Percentiles rank a stretch among this genome's conserved stretches.
Evolutionary conservation across 1,140 invertebrate species (phyloP).

Genomic region (Trypoxylus dichotomus): DNA sequence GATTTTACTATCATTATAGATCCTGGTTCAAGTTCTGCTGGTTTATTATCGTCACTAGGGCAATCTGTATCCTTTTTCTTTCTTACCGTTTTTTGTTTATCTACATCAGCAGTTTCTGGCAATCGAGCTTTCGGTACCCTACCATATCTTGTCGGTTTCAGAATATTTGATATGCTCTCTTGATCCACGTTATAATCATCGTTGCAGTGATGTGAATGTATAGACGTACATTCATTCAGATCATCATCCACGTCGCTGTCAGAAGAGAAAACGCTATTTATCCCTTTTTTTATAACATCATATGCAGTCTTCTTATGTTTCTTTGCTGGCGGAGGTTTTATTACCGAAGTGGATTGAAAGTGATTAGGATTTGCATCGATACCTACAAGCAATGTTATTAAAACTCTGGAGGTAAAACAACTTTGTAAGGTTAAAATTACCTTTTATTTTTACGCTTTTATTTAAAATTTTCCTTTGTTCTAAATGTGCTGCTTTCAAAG

Average conservation of each 20-base stretch:
- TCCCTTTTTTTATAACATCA: conserved; percentile 15
- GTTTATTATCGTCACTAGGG: not conserved
- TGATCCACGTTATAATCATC: not conserved
- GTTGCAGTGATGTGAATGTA: not conserved
- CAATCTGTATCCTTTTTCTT: not conserved
- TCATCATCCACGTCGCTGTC: conserved; percentile 14
- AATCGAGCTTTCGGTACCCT: not conserved
- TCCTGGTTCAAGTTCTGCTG: conserved; percentile 42
- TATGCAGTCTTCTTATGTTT: not conserved
- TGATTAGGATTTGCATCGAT: not conserved
- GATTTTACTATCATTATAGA: conserved; percentile 53
- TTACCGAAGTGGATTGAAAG: not conserved
- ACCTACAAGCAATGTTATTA: not conserved
- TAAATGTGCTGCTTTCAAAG: not conserved
- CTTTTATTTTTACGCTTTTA: not conserved
- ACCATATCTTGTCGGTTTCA: not conserved
- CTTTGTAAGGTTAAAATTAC: not conserved
- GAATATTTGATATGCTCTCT: conserved; percentile 8
- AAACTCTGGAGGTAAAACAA: not conserved
- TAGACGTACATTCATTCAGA: not conserved
- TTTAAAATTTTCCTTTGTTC: not conserved
- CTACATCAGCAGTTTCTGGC: not conserved
- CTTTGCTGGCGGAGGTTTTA: conserved; percentile 1
- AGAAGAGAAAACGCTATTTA: not conserved
- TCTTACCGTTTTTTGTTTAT: not conserved